Evolutionary conservation across 2,113 vertebrate genomes (phyloP).

Genomic region (Sander lucioperca): DNA sequence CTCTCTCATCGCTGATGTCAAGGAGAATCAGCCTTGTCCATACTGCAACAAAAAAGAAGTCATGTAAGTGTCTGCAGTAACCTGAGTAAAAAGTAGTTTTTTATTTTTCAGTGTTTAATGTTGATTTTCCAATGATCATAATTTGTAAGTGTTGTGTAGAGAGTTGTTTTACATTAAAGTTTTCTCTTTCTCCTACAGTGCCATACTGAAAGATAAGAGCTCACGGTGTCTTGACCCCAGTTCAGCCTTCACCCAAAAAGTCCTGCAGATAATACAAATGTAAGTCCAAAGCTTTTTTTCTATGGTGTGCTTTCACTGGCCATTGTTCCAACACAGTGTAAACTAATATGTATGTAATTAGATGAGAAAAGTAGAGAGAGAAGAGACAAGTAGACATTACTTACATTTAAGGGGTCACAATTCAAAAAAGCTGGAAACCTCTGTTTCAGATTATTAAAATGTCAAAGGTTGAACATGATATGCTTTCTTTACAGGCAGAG

Average conservation of each 20-base stretch:
- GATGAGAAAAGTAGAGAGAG: neutral
- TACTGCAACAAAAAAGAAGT: slow-evolving; percentile 44
- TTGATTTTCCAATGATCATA: neutral
- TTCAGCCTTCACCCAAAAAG: fast-evolving
- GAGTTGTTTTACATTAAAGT: neutral
- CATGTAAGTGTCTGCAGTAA: slow-evolving; percentile 57
- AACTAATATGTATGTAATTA: neutral
- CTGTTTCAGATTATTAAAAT: neutral
- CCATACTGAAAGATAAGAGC: neutral
- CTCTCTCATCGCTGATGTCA: fast-evolving
- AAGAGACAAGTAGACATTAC: neutral
- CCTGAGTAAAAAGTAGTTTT: neutral
- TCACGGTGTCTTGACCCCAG: neutral
- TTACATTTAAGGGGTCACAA: neutral
- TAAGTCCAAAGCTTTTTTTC: slow-evolving; percentile 19
- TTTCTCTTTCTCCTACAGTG: slow-evolving; percentile 39
- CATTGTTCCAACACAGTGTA: no score
- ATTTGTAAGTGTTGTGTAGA: neutral
- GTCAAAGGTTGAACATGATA: neutral
- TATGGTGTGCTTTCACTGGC: neutral
- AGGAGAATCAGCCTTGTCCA: fast-evolving
- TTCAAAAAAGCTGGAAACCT: neutral
- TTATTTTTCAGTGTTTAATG: neutral
- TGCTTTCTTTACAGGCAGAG: slow-evolving; percentile 1
- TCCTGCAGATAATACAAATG: fast-evolving